Conservation (phyloP, 2,888 invertebrate genomes). For the Dynastes hyllus region DNA sequence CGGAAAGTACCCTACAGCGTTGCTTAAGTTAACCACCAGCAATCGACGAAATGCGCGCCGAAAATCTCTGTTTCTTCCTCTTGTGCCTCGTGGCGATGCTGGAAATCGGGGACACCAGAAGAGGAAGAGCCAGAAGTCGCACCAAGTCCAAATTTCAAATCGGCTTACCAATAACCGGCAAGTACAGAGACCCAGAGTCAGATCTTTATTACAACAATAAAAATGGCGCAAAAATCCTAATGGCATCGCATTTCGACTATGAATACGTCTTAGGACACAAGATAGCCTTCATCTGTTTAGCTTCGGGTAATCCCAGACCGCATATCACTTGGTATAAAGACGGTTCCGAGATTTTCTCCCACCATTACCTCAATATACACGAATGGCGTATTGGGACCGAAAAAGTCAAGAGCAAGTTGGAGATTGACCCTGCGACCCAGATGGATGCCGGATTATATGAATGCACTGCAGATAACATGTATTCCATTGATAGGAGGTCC, state of each 20-base stretch:
- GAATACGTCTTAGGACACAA: slow-evolving; percentile 96
- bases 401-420: slow-evolving; percentile 91
- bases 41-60: slow-evolving; percentile 27
- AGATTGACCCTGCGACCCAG: slow-evolving; percentile 95
- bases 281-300: slow-evolving; percentile 93
- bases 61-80: slow-evolving; percentile 50
- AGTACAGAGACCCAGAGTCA: slow-evolving; percentile 91
- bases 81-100: slow-evolving; percentile 47
- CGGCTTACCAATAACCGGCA: slow-evolving; percentile 90
- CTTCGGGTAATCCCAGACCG: slow-evolving; percentile 91
- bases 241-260: slow-evolving; percentile 93
- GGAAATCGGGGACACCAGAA: slow-evolving; percentile 71
- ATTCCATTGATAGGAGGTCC: slow-evolving; percentile 90
- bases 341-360: slow-evolving; percentile 92
- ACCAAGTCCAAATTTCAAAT: slow-evolving; percentile 90
- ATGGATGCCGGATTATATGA: slow-evolving; percentile 98
- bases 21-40: slow-evolving; percentile 1
- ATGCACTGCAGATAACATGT: slow-evolving; percentile 95
- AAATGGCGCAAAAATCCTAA: slow-evolving; percentile 90
- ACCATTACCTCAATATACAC: slow-evolving; percentile 91
- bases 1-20: not conserved
- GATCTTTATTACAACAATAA: slow-evolving; percentile 94
- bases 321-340: slow-evolving; percentile 98
- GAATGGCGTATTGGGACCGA: slow-evolving; percentile 91
- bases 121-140: slow-evolving; percentile 82